Evolutionary conservation across 1,140 invertebrate genomes (phyloP).

Genomic region (Drosophila pallidifrons): DNA sequence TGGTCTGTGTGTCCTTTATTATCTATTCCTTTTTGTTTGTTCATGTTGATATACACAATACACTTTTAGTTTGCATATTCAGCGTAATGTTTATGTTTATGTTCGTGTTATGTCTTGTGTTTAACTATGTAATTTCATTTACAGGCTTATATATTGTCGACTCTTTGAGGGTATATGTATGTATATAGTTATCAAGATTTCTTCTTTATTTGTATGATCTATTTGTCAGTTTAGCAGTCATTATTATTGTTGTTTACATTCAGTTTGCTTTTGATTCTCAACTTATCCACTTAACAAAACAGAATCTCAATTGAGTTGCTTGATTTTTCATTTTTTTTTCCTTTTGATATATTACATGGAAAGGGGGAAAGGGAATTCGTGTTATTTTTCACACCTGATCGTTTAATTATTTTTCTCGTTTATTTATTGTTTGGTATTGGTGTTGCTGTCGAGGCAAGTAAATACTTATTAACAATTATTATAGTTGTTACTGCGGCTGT

Average conservation of each 20-base stretch:
- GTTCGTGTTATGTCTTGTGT: constrained; percentile 18
- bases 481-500: constrained; percentile 27
- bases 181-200: constrained; percentile 39
- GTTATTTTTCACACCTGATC: constrained; percentile 12
- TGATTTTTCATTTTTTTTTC: constrained; percentile 12
- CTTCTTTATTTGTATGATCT: constrained; percentile 24
- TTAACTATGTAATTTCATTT: constrained; percentile 56
- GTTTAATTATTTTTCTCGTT: neutral
- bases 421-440: constrained; percentile 11
- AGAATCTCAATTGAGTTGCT: constrained; percentile 1
- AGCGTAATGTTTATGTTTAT: constrained; percentile 37
- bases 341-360: constrained; percentile 33
- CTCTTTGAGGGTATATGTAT: constrained; percentile 57
- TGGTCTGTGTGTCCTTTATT: constrained; percentile 83
- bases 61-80: constrained; percentile 43
- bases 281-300: constrained; percentile 7
- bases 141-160: constrained; percentile 83
- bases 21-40: constrained; percentile 67
- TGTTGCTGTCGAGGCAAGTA: constrained; percentile 53
- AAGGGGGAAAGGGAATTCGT: constrained; percentile 10
- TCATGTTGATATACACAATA: constrained; percentile 58
- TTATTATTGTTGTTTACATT: constrained; percentile 50
- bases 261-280: constrained; percentile 29
- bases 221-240: constrained; percentile 75
- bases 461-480: constrained; percentile 65